Evolutionary conservation across 92 coral and sea anemone genomes (phyloP), one percentile per base, ranked within the genome.

Genomic region (Porites evermanni): DNA sequence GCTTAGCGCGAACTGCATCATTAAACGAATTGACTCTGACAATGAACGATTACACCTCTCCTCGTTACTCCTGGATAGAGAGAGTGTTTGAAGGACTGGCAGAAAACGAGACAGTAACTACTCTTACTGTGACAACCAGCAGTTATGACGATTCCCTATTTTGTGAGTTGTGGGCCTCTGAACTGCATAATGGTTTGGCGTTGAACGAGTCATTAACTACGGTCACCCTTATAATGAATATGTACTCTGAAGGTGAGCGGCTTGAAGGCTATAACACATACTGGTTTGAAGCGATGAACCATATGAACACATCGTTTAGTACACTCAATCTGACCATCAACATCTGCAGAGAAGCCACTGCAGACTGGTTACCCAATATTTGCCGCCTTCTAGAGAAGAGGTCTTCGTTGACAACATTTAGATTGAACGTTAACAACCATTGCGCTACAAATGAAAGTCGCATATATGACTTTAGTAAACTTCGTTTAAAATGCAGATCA

Each of bases 1-100:
- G 64, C 53, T 74, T 74, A 14, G 32, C 23, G 17, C 51, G 19
- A 74, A 51, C 13, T 16, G 53, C 60, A 2, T 74, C 79, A 53
- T 74, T 74, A 74, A 74, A 21, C 6, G 53, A 61, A 19, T n/a
- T 74, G 0, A 74, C 58, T n/a, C 79, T 74, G n/a, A 74, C 79
- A 74, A 4, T 74, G 6, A 74, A 74, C 79, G 20, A 74, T 26
- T n/a, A 19, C 9, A 56, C 9, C 7, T 1, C 6, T 11, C 11
- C 19, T 10, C 2, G 18, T 12, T 10, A 72, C 17, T 29, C 0
- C 67, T 38, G 67, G 80, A 2, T 13, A 16, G 18, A 1, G 3
- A 24, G 19, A 32, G 26, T 77, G 53, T 13, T 56, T 64, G 70
- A 44, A 10, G 26, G 70, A 26, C 47, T 77, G 70, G 16, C 24